Percentiles rank a stretch among this genome's conserved stretches.
phyloP scores from a whole-genome alignment of 2,888 invertebrate species.

The Rotaria socialis region DNA sequence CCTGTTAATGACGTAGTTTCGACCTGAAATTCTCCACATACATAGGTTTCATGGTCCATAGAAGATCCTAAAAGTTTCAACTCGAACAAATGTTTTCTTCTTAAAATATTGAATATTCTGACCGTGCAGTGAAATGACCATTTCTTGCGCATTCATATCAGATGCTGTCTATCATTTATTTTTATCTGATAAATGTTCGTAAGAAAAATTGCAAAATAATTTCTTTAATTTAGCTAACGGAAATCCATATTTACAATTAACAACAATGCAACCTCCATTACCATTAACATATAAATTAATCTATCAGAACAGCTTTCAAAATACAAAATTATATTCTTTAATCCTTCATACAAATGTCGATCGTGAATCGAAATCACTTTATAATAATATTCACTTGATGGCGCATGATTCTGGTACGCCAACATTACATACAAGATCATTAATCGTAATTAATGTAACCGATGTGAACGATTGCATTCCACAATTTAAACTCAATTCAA shows the following conservation, averaged over 20 bases:
- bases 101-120: no score
- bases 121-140: no score
- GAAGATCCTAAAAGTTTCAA: no score
- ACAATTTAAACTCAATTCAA: neutral
- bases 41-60: no score
- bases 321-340: neutral
- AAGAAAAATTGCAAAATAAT: no score
- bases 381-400: slow-evolving; percentile 1
- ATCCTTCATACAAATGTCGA: neutral
- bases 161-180: no score
- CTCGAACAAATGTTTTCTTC: no score
- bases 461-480: slow-evolving; percentile 22
- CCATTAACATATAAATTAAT: neutral
- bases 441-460: neutral
- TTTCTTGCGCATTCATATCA: no score
- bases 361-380: neutral
- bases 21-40: no score
- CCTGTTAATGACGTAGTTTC: no score
- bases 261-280: neutral
- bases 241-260: slow-evolving; percentile 36
- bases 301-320: slow-evolving; percentile 9
- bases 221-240: neutral
- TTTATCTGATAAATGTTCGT: no score
- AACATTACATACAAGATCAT: neutral
- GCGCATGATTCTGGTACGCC: slow-evolving; percentile 33